phyloP scores from a whole-genome alignment of 2,888 invertebrate genomes.

The Lochmaea crataegi region DNA sequence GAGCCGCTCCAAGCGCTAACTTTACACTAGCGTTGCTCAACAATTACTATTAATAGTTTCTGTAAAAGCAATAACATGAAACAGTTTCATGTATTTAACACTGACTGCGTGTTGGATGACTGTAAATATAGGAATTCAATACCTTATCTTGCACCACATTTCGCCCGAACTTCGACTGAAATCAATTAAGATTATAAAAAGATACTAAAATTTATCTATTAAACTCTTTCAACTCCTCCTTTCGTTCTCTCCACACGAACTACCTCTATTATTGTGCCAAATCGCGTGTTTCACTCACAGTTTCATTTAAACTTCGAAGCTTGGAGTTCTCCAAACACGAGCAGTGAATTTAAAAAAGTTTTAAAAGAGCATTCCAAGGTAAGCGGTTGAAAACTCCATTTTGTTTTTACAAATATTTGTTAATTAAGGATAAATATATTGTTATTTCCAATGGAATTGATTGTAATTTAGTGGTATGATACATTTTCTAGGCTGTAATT shows the following conservation, averaged over 20 bases:
- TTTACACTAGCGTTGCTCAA: too few relatives aligned
- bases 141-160: constrained; percentile 9
- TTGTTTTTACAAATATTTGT: not conserved
- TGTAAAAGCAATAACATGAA: not conserved
- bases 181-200: constrained; percentile 25
- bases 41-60: too few relatives aligned
- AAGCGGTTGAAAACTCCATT: not conserved
- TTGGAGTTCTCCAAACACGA: not conserved
- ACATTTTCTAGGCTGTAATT: too few relatives aligned
- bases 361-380: not conserved
- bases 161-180: constrained; percentile 13
- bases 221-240: constrained; percentile 23
- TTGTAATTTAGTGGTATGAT: too few relatives aligned
- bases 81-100: not conserved
- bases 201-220: constrained; percentile 14
- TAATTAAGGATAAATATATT: too few relatives aligned
- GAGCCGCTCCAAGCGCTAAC: too few relatives aligned
- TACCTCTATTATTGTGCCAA: not conserved
- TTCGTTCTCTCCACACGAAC: constrained; percentile 15
- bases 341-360: not conserved
- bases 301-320: not conserved
- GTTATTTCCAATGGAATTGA: too few relatives aligned
- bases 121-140: constrained; percentile 8
- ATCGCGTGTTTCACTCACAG: constrained; percentile 28
- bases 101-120: not conserved